Percentiles rank a stretch among this genome's conserved stretches.
Conservation (phyloP, 1,140 invertebrate genomes). For the Octopus sinensis region DNA sequence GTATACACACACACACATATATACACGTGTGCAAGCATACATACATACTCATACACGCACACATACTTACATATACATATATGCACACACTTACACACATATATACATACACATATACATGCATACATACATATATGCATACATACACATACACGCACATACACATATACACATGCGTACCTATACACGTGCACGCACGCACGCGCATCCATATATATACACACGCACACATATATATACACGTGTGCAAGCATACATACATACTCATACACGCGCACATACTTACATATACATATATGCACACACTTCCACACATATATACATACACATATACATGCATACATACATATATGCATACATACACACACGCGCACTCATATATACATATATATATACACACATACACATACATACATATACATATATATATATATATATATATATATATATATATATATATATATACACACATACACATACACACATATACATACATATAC, state of each 20-base stretch:
- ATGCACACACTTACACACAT: not conserved
- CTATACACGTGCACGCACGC: not conserved
- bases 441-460: conserved; percentile 5
- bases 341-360: not conserved
- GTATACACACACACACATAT: not conserved
- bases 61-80: not conserved
- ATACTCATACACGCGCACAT: not conserved
- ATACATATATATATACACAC: not conserved
- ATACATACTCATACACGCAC: not conserved
- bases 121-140: not conserved
- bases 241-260: not conserved
- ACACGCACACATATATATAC: not conserved
- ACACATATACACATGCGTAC: not conserved
- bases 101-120: not conserved
- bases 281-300: too few relatives aligned
- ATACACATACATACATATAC: not conserved
- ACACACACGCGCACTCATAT: not conserved
- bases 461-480: not conserved
- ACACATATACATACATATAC: not conserved
- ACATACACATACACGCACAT: not conserved
- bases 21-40: not conserved
- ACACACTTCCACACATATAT: not conserved
- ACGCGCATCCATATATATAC: not conserved
- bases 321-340: not conserved
- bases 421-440: not conserved